phyloP scores from a whole-genome alignment of 2,113 vertebrate genomes.

The Chionodraco myersi region DNA sequence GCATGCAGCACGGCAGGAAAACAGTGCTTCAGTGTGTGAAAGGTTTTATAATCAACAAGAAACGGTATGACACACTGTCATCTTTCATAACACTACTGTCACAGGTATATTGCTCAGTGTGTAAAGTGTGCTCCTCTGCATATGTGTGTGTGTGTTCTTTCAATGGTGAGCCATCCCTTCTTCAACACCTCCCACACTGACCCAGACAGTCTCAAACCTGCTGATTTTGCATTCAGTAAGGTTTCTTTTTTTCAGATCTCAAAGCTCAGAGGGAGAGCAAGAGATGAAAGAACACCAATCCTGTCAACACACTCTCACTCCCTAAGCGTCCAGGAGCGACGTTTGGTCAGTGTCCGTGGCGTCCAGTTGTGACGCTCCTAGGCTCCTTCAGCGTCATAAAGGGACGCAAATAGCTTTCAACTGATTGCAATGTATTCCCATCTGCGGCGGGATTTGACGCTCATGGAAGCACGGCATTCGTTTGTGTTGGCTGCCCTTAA shows the following conservation, averaged over 20 bases:
- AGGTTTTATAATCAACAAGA: constrained; percentile 76
- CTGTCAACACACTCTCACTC: too few species aligned
- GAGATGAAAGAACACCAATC: constrained; percentile 23
- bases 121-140: constrained; percentile 47
- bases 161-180: constrained; percentile 35
- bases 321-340: too few species aligned
- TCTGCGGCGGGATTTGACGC: too few species aligned
- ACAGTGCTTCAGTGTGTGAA: constrained; percentile 52
- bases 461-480: too few species aligned
- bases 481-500: too few species aligned
- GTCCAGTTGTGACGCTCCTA: too few species aligned
- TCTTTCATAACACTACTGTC: constrained; percentile 65
- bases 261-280: constrained; percentile 13
- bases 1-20: constrained; percentile 38
- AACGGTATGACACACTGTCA: constrained; percentile 68
- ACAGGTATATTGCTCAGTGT: constrained; percentile 69
- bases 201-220: constrained; percentile 54
- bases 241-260: constrained; percentile 34
- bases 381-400: too few species aligned
- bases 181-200: constrained; percentile 71
- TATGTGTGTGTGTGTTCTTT: constrained; percentile 29
- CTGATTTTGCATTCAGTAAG: constrained; percentile 57
- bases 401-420: too few species aligned
- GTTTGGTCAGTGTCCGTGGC: too few species aligned
- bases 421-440: too few species aligned